A percentile compares a stretch with the other conserved stretches of the same genome.
phyloP scores from a whole-genome alignment of 2,113 vertebrate genomes.

The Azemiops feae region DNA sequence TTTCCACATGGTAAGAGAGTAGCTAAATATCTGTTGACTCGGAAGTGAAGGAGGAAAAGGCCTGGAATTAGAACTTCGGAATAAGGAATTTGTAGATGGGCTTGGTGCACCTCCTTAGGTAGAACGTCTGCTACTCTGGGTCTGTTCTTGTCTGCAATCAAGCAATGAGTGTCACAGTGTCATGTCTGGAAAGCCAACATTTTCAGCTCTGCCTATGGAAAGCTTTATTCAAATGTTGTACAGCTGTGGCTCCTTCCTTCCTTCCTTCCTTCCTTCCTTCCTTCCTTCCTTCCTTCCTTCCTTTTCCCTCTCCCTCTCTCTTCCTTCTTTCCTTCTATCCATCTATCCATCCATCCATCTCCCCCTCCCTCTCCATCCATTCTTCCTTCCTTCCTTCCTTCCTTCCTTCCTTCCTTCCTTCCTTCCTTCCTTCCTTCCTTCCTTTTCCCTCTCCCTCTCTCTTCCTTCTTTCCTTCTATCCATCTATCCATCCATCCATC shows the following conservation, averaged over 20 bases:
- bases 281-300: no score
- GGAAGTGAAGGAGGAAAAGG: neutral
- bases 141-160: neutral
- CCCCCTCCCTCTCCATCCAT: no score
- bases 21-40: neutral
- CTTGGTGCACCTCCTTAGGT: neutral
- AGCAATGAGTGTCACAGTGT: neutral
- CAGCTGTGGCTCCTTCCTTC: neutral
- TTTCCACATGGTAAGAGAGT: neutral
- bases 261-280: neutral
- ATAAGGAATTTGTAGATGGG: neutral
- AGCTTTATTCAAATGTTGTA: neutral
- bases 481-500: no score
- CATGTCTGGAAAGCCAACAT: fast-evolving
- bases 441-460: no score
- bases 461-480: no score
- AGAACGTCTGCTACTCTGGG: neutral
- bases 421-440: no score
- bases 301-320: no score
- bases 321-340: no score
- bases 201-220: neutral
- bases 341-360: no score
- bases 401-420: no score
- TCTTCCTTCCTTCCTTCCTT: no score
- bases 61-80: neutral